Evolutionary conservation across 2,113 vertebrate genomes (phyloP), one percentile per base, ranked within the genome.

Genomic region (Grantiella picta): DNA sequence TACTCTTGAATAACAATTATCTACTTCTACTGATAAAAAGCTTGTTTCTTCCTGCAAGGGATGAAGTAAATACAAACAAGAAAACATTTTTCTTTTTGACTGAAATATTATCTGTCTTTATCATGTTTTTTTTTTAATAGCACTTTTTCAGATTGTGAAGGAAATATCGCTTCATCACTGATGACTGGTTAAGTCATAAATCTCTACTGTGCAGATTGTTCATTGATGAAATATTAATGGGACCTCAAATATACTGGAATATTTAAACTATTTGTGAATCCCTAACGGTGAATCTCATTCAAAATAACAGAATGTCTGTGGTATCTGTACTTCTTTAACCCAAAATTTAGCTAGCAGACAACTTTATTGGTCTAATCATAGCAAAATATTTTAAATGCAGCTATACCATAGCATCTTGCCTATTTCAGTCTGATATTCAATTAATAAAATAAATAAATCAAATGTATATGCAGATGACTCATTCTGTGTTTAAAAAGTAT

Each of bases 211-310:
- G 72, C 77, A 93, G 85, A 96, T 59, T 77, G 83, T 92, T 95
- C 73, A 96, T 95, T 97, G 94, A 92, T 97, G 86, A 97, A 97
- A 97, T 97, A 93, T 96, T 96, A 96, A 89, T 95, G 94, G 78
- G 76, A 68, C 75, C 92, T 95, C 75, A 87, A 90, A 97, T 84
- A 94, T 86, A 92, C 69, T 94, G 85, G 92, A 96, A 96, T 97
- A 91, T 85, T 84, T 77, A 73, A 90, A 92, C 31, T 90, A 81
- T 89, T 83, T 88, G 54, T 80, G 65, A 96, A 77, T 81, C 16
- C 28, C 15, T 81, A 68, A 54, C 70, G 82, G 54, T 57, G 85
- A 95, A 77, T 92, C 54, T 73, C 42, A 84, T 94, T 87, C 68
- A 63, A 92, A 94, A 88, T 86, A 93, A 60, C 49, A 92, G 61